Evolutionary conservation across 2,113 vertebrate species (phyloP), one percentile per base, ranked within the genome.

Genomic region (Coreoperca whiteheadi): DNA sequence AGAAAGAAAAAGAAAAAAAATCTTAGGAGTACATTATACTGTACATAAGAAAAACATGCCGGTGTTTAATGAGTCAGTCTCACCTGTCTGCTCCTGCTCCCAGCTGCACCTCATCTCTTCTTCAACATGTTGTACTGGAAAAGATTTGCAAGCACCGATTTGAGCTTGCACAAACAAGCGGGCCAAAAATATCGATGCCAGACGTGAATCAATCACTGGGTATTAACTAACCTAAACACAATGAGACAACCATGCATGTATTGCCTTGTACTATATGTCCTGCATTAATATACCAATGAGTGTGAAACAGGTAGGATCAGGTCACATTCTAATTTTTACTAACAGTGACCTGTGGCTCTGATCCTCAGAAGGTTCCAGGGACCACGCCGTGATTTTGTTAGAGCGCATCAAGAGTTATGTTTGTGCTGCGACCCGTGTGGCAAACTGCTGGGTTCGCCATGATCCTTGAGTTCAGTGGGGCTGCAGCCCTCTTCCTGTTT

Each of bases 61-160:
- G 37, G 66, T 53, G 59, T 61, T 66, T 8, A 34, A 71, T 87
- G 77, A 89, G 59, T 82, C 83, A 82, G 67, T 59, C 81, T 85
- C 76, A 85, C 87, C 87, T 92, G 83, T 88, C 82, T 66, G 54
- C 82, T 84, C 87, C 76, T 25, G 59, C 77, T 80, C 28, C n/a
- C 68, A 76, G 73, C 69, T 80, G 48, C 77, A 63, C 67, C 76
- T 85, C 57, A 63, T 85, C 34, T 65, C 34, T 15, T 25, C 53
- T 82, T 78, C 21, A 15, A 67, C 63, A 43, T 15, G 46, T 34
- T 60, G 56, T 64, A 23, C 74, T 82, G 64, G 84, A 87, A 86
- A 87, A 78, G 63, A 57, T 73, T 37, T 79, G 82, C 57, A 64
- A 73, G 65, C 16, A 18, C 60, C 84, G 25, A 79, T 85, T 87